Evolutionary conservation across 92 coral and sea anemone genomes (phyloP), one percentile per base, ranked within the genome.

Genomic region (Phenganax subtilis): DNA sequence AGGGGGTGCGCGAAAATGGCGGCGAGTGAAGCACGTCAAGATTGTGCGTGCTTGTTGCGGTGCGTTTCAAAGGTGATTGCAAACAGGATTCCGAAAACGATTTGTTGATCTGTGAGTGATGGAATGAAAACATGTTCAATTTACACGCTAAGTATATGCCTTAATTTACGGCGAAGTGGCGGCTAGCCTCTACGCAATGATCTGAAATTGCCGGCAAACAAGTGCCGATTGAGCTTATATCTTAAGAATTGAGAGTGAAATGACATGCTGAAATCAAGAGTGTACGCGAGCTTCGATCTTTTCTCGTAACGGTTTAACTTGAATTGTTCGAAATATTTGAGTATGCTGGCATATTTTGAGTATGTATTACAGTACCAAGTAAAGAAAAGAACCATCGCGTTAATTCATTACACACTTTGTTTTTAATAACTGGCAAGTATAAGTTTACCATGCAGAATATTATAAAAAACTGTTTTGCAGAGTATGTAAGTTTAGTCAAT

Each of bases 11-110:
- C 80, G 9, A 15, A 55, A 75, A 37, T 68, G 17, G 73, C 37
- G 73, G 73, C 53, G 80, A 30, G 60, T 25, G 57, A 75, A 75
- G 62, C 61, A 75, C 17, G 51, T 54, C 44, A 55, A 15, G 64
- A 75, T 75, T 75, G 62, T 53, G 29, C 64, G 14, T 14, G 60
- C 63, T 75, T 65, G 12, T 75, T 11, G 80, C 64, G 65, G 63
- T 28, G 53, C 30, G n/a, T 55, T 15, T 12, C 80, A 56, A 56
- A 55, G 31, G 4, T 44, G 10, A 75, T 30, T 55, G 52, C 57
- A 57, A 58, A 20, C 9, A 55, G 16, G 47, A 14, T 75, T 56
- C 12, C 52, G 14, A 55, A 55, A 20, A 54, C 51, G 66, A 55
- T 55, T 29, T 44, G 60, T 14, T 55, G 63, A 29, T 51, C 56